Percentiles rank a stretch among this genome's conserved stretches.
phyloP scores from a whole-genome alignment of 2,888 invertebrate genomes.

The Pterobdella sp. region DNA sequence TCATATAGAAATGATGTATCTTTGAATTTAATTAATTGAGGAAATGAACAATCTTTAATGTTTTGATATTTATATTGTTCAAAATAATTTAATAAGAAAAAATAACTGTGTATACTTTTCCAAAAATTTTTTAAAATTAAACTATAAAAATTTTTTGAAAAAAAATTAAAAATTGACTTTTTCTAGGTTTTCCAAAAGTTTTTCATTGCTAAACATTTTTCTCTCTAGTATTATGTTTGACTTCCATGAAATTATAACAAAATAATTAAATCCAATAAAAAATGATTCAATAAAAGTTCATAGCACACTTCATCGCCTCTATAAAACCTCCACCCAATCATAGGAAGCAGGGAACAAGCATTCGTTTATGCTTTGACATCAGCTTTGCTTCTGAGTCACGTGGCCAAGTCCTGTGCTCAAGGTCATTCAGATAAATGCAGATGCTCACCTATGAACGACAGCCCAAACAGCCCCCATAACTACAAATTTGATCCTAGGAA shows the following conservation, averaged over 20 bases:
- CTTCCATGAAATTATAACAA: no score
- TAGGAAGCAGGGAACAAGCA: conserved; percentile 77
- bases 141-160: background rate
- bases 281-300: no score
- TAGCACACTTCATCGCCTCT: no score
- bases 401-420: conserved; percentile 70
- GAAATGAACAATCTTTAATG: background rate
- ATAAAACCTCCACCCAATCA: conserved; percentile 32
- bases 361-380: conserved; percentile 75
- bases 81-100: no score
- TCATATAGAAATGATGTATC: background rate
- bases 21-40: background rate
- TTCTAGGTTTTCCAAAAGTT: background rate
- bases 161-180: background rate
- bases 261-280: no score
- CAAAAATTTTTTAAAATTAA: background rate
- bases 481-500: background rate
- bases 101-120: no score
- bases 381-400: conserved; percentile 67
- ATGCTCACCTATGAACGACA: conserved; percentile 52
- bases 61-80: no score
- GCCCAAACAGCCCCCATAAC: background rate
- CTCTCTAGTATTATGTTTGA: no score
- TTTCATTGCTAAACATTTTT: background rate
- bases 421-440: conserved; percentile 69